These are phyloP conservation scores for Porites lobata DNA, from an alignment of 92 coral and sea anemone genomes.

Conservation along the genomic window DNA sequence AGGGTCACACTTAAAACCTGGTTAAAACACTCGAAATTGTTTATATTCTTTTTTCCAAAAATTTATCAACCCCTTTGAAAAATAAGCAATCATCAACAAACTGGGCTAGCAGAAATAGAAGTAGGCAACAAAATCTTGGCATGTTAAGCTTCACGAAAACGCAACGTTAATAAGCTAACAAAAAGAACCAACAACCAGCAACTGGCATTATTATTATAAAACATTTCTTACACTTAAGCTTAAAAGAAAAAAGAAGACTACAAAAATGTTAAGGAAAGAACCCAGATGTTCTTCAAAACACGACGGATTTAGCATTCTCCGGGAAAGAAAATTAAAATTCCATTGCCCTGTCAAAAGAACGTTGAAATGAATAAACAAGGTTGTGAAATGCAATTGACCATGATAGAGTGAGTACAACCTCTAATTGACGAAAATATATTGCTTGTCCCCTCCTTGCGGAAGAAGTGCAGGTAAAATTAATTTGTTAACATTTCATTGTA, in stretches of 20 bases:
- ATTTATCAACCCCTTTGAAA: too few species aligned
- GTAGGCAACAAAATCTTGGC: too few species aligned
- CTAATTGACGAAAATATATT: slow-evolving; percentile 6
- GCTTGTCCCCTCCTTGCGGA: not conserved
- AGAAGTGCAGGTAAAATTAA: slow-evolving; percentile 1
- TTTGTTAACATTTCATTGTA: not conserved
- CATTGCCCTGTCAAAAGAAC: not conserved
- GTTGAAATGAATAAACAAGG: not conserved
- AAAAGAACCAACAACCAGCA: too few species aligned
- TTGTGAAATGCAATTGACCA: slow-evolving; percentile 13
- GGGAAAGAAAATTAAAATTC: not conserved
- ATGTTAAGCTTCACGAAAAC: too few species aligned
- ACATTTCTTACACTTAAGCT: not conserved
- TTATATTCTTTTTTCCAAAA: too few species aligned
- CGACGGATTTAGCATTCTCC: not conserved
- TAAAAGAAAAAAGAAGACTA: not conserved
- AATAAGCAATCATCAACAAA: too few species aligned
- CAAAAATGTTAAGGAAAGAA: not conserved
- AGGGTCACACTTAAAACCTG: too few species aligned
- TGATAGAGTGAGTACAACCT: slow-evolving; percentile 14
- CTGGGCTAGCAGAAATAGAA: too few species aligned
- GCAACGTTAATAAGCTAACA: too few species aligned
- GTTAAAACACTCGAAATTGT: too few species aligned
- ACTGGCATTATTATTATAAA: too few species aligned
- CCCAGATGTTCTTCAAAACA: not conserved